Evolutionary conservation across 2,888 invertebrate species (phyloP).

Genomic region (Aleiodes leptofemur): DNA sequence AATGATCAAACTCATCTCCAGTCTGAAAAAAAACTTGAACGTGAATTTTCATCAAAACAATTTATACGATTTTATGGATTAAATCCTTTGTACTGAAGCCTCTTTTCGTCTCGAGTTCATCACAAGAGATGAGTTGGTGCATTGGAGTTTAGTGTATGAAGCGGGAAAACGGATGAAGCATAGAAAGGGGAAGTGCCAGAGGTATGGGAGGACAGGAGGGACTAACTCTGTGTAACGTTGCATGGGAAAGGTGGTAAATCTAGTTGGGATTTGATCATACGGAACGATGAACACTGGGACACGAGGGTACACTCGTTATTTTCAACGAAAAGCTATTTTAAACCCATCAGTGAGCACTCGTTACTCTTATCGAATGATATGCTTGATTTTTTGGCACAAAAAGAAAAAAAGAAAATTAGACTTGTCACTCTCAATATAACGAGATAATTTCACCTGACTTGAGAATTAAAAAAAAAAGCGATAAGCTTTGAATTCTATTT

Average conservation of each 20-base stretch:
- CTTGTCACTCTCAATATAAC: too few relatives aligned
- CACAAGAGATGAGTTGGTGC: slow-evolving; percentile 28
- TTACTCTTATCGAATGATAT: slow-evolving; percentile 2
- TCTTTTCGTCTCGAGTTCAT: slow-evolving; percentile 25
- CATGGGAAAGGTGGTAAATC: slow-evolving; percentile 40
- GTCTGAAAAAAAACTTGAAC: not conserved
- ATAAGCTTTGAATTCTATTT: too few relatives aligned
- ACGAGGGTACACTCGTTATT: slow-evolving; percentile 22
- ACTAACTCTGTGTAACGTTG: slow-evolving; percentile 37
- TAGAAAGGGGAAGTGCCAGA: not conserved
- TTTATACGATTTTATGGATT: slow-evolving; percentile 9
- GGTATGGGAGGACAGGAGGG: slow-evolving; percentile 15
- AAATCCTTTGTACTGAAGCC: slow-evolving; percentile 13
- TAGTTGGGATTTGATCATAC: slow-evolving; percentile 44
- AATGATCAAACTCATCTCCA: too few relatives aligned
- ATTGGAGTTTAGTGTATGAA: slow-evolving; percentile 22
- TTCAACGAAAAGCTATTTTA: slow-evolving; percentile 23
- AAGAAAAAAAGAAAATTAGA: too few relatives aligned
- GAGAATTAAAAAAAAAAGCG: too few relatives aligned
- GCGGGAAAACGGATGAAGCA: slow-evolving; percentile 6
- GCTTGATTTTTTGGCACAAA: too few relatives aligned
- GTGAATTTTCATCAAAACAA: not conserved
- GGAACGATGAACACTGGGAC: slow-evolving; percentile 39
- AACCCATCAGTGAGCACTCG: slow-evolving; percentile 30
- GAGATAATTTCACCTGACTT: too few relatives aligned